Evolutionary conservation across 2,113 vertebrate genomes (phyloP), one percentile per base, ranked within the genome.

Genomic region (Hippopotamus amphibius): DNA sequence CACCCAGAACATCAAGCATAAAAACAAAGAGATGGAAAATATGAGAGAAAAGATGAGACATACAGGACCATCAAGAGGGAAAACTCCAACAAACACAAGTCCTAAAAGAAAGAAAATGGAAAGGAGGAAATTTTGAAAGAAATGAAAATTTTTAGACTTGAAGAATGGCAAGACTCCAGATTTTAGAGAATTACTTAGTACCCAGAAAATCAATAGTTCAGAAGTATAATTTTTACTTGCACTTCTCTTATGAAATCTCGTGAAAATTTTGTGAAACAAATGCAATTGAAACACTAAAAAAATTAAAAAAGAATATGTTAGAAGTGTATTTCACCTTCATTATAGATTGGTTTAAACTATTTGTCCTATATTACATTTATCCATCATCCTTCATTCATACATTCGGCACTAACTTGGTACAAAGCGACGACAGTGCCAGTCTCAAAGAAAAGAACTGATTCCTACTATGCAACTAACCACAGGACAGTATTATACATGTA

Each of bases 221-320:
- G 41, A 86, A 89, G 24, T 37, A 15, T 68, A 88, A 69, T 69
- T 90, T 95, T 88, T 41, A 61, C 8, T 89, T 79, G 33, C 30
- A 81, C 72, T 88, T 92, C 50, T 83, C 46, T 94, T 61, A 76
- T 21, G 61, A 92, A 89, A 86, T 68, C 3, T 48, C 26, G 46
- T 85, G 76, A 91, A 80, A 92, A 26, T 61, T 92, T 74, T 80
- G 16, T 74, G 59, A 95, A 48, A 80, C 8, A 92, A 80, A 68
- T 55, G 12, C 14, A 63, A 46, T 33, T 46, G 17, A 68, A 88
- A 71, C 5, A 43, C 37, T 55, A 9, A 71, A 91, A 88, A 71
- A 7, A 43, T 46, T 55, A 9, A 71, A 91, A 88, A 94, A 37
- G 28, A 88, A 41, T 19, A 80, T 55, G 7, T 94, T 68, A 83